phyloP scores from a whole-genome alignment of 35 echinoderm and acorn worm species.

The Eucidaris tribuloides region DNA sequence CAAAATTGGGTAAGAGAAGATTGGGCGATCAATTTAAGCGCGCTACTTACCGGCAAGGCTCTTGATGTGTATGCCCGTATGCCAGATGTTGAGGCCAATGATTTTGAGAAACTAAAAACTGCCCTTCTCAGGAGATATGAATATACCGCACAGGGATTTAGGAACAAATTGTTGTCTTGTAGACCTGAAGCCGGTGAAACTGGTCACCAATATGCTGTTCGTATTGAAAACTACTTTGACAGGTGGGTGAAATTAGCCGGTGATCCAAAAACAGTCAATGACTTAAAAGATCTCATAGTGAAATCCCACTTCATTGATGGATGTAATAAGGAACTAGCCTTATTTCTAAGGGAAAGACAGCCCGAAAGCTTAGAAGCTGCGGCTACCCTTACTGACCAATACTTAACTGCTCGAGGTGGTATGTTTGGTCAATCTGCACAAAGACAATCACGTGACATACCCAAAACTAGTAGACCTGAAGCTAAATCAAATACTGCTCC shows the following conservation, averaged over 20 bases:
- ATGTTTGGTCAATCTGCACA: too few species aligned
- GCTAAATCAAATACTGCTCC: too few species aligned
- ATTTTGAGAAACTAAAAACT: slow-evolving; percentile 17
- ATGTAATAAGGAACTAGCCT: background rate
- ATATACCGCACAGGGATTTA: slow-evolving; percentile 17
- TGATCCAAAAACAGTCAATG: background rate
- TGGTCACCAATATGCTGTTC: background rate
- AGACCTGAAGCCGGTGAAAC: slow-evolving; percentile 3
- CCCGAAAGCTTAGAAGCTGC: background rate
- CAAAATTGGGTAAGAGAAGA: slow-evolving; percentile 21
- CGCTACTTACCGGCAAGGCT: slow-evolving; percentile 52
- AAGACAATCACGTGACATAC: too few species aligned
- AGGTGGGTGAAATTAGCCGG: slow-evolving; percentile 1
- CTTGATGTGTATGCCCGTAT: slow-evolving; percentile 22
- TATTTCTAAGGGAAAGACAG: background rate
- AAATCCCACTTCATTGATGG: background rate
- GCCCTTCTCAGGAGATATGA: slow-evolving; percentile 22
- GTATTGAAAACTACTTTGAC: slow-evolving; percentile 1
- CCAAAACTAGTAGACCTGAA: too few species aligned
- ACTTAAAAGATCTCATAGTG: background rate
- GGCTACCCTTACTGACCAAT: background rate
- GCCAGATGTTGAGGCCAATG: slow-evolving; percentile 13
- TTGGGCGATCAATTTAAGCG: slow-evolving; percentile 52
- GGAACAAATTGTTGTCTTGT: background rate
- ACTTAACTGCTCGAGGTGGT: background rate